Base-by-base conservation (phyloP, 2,888 invertebrate species). In the Oscheius onirici region DNA sequence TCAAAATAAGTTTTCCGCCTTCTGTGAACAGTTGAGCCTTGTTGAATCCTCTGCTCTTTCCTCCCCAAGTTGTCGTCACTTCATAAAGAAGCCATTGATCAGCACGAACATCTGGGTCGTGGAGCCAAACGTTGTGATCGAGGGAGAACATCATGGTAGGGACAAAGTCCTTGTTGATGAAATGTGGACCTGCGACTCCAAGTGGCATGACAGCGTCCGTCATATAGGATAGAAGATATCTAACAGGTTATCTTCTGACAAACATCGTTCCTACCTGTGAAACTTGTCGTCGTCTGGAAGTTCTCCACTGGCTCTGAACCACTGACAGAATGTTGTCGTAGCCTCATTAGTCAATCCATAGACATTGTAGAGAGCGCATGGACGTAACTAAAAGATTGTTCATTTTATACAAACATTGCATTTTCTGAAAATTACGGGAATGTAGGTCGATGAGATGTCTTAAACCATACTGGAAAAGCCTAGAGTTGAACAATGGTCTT, bases 51-150 rank as follows among this genome's bases (percentile, higher is more conserved):
- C 85, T 77, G 8, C 22, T 13, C 44, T 67, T 66, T 79, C 82
- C 74, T 17, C 85, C 83, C 44, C 73, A 54, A 8, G 77, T 72
- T 8, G 81, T 80, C 26, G 65, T 70, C 26, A 75, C 74, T 69
- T 85, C 85, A 49, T 81, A 85, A 1, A 85, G 76, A 41, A 86
- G 69, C 85, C 85, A 85, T 24, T 85, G 82, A 52, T 85, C 85
- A 11, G 82, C 81, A 28, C 72, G 70, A 24, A 80, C 72, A 8
- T 82, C 73, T 49, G 71, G 41, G 15, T 51, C 17, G 28, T 85
- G 85, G 67, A 86, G 81, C 75, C 80, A 81, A 11, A 86, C 79
- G 28, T 73, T 76, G 60, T 85, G 85, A 69, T 85, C 85, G 17
- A 85, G 77, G 0, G 83, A 79, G 69, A 86, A 79, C 11, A 84